These are phyloP conservation scores for Seriola dumerili DNA, from an alignment of 2,113 vertebrate genomes.

Conservation along the genomic window DNA sequence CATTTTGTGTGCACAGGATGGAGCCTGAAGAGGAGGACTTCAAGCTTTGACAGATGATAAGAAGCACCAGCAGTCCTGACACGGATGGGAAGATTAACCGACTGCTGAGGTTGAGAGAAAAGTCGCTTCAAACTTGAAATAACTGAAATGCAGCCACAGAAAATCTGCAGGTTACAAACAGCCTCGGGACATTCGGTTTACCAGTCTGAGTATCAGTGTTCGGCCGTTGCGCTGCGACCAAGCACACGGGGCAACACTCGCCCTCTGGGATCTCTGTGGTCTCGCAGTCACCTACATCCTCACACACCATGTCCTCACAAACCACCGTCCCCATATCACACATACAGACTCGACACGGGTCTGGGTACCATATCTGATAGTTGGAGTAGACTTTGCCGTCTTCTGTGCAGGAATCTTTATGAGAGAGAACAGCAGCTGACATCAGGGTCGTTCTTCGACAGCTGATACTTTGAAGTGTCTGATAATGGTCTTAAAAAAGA, in stretches of 20 bases:
- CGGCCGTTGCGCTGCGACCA: not conserved
- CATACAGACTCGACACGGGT: slow-evolving; percentile 86
- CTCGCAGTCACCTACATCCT: slow-evolving; percentile 85
- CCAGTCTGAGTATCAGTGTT: slow-evolving; percentile 17
- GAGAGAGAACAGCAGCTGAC: slow-evolving; percentile 47
- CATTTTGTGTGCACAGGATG: slow-evolving; percentile 12
- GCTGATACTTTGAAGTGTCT: too few species aligned
- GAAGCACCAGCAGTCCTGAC: slow-evolving; percentile 26
- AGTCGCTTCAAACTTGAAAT: not conserved
- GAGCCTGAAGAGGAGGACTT: slow-evolving; percentile 43
- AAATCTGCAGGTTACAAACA: not conserved
- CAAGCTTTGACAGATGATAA: slow-evolving; percentile 2
- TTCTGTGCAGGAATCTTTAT: slow-evolving; percentile 66
- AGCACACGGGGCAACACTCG: slow-evolving; percentile 92
- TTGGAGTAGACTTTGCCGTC: slow-evolving; percentile 61
- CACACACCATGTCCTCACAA: slow-evolving; percentile 92
- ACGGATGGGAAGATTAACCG: not conserved
- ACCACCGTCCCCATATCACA: slow-evolving; percentile 91
- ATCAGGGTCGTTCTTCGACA: not conserved
- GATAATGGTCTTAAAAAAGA: too few species aligned
- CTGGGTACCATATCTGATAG: slow-evolving; percentile 77
- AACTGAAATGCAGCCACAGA: slow-evolving; percentile 18
- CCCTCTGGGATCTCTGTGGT: slow-evolving; percentile 84
- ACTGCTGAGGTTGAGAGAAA: not conserved
- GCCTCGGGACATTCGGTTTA: slow-evolving; percentile 32